Conservation (phyloP, 2,113 vertebrate genomes). For the Apteryx mantelli region DNA sequence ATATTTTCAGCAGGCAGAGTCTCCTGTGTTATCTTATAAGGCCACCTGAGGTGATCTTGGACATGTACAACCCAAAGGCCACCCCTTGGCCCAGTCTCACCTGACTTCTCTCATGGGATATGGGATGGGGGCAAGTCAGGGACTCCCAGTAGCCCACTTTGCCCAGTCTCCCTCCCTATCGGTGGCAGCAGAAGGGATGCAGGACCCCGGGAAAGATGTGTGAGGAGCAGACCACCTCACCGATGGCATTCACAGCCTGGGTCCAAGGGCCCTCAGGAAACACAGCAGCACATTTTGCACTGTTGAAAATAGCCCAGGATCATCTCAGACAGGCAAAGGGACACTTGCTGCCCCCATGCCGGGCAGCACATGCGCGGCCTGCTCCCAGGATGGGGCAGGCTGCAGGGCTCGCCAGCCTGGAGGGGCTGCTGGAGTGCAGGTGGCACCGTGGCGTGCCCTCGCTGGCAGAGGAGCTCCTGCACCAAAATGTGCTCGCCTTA, state of each 20-base stretch:
- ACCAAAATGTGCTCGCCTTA: neutral
- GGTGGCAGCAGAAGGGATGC: neutral
- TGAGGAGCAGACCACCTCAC: neutral
- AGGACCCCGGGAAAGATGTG: neutral
- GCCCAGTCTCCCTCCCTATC: neutral
- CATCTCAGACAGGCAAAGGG: neutral
- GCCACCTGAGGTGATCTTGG: rapidly evolving
- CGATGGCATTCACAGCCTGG: neutral
- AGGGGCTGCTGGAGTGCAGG: no score
- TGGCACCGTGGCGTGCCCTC: neutral
- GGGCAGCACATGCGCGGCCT: rapidly evolving
- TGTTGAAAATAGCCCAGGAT: neutral
- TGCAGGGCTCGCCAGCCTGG: neutral
- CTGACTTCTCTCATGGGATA: neutral
- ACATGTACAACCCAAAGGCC: neutral
- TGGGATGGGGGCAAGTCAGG: neutral
- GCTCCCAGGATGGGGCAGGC: rapidly evolving
- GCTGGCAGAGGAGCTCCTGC: neutral
- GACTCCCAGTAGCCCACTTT: neutral
- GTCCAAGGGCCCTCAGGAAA: neutral
- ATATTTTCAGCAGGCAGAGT: rapidly evolving
- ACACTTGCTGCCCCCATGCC: neutral
- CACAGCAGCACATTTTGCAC: neutral
- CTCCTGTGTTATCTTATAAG: neutral
- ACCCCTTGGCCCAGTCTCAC: neutral